Base-by-base conservation (phyloP, 2,113 vertebrate species). In the Perca fluviatilis region DNA sequence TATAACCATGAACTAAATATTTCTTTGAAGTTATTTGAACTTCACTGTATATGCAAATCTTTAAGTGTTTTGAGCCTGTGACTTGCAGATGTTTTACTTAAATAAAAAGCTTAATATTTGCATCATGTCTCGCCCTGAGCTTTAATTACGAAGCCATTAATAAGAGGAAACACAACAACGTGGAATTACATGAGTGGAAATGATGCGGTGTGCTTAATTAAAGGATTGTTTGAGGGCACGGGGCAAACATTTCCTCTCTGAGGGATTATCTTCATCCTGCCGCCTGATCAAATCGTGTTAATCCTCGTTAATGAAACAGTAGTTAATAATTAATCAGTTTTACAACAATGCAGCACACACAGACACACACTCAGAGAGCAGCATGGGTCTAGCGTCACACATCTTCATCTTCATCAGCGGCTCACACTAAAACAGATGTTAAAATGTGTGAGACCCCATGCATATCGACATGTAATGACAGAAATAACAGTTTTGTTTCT, bases 311-410 rank as follows among this genome's bases (percentile, higher is more conserved):
- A 43, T 60, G 11, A 72, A 49, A 11, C 25, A 21, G 18, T 23
- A 56, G 72, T 57, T 65, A 30, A 67, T 62, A 43, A 73, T 71
- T 16, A 57, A 77, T 77, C 56, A 21, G 11, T 40, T 27, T 27
- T 27, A 66, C 14, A 66, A 66, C 14, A 66, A 15, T 15, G 47
- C 43, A 36, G 6, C 33, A 33, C 33, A 33, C 6, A 33, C 33
- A 33, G 5, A 33, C 33, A 33, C 33, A 33, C 33, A 33, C 33
- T 33, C 33, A 33, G 33, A 33, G 5, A 5, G 30, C 33, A 33
- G 33, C 33, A 33, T 0, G 33, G 33, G 33, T 5, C n/a, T 6
- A 33, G 33, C 33, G 6, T 6, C 33, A 5, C 33, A 33, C 30
- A 33, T 33, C 33, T 33, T 33, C 33, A 6, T 6, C 33, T 1